These are phyloP conservation scores for Atlantisia rogersi DNA, from an alignment of 2,113 vertebrate species.

Conservation along the genomic window DNA sequence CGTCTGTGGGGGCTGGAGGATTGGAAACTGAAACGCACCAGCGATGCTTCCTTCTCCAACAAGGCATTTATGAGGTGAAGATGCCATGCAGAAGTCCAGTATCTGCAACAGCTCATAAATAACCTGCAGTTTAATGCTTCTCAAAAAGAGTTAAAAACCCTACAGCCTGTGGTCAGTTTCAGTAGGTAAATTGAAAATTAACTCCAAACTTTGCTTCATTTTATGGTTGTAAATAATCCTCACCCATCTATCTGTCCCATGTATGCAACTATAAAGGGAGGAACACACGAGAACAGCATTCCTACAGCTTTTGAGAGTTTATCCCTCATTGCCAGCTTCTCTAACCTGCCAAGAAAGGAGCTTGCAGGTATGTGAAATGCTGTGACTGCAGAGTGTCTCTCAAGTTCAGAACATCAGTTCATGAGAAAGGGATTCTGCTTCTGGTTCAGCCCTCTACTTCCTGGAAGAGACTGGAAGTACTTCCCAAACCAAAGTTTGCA, in stretches of 20 bases:
- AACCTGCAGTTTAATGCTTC: background rate
- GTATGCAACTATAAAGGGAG: background rate
- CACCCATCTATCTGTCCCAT: background rate
- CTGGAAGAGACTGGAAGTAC: background rate
- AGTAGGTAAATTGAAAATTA: background rate
- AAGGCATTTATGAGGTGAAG: conserved; percentile 24
- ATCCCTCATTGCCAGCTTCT: background rate
- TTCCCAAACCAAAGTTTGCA: background rate
- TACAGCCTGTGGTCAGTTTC: background rate
- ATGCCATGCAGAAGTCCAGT: background rate
- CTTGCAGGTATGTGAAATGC: background rate
- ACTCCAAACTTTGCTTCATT: background rate
- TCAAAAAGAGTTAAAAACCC: background rate
- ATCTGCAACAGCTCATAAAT: background rate
- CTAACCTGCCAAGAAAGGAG: background rate
- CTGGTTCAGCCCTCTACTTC: background rate
- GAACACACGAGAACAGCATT: background rate
- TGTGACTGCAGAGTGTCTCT: background rate
- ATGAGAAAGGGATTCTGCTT: background rate
- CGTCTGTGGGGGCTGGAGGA: background rate
- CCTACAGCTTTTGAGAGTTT: background rate
- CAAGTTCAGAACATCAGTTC: background rate
- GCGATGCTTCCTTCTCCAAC: background rate
- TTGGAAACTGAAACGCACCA: background rate
- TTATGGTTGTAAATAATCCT: background rate